Evolutionary conservation across 2,113 vertebrate genomes (phyloP), one percentile per base, ranked within the genome.

Genomic region (Antennarius striatus): DNA sequence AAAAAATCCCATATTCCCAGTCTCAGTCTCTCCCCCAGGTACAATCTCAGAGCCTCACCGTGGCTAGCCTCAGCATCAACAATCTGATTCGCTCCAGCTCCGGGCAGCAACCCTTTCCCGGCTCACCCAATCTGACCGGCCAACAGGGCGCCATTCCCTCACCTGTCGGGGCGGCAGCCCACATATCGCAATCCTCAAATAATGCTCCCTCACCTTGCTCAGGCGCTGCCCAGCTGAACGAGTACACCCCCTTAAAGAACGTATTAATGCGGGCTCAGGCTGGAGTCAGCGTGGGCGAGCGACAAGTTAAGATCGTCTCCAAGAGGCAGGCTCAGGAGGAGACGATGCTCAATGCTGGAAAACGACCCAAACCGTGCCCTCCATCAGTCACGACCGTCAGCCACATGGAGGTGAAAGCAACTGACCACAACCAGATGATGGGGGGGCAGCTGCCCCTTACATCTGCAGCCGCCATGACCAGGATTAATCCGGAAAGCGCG

Each of bases 291-390:
- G 80, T 95, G 0, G 80, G 91, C 60, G 86, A 94, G 45, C 69
- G 93, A 56, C 93, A 92, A 66, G 94, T 92, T 5, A 99, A 99
- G 81, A 95, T 96, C 42, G 91, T 96, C 7, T 87, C 94, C 43
- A 99, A 99, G 75, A 90, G 96, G n/a, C 89, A 93, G 0, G 94
- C 95, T 45, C 96, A 94, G 57, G 97, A 98, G 6, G 96, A 98
- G 45, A 92, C 92, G 4, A 87, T 96, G 76, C 88, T 97, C 16
- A 93, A 95, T 14, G 86, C 93, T 5, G 91, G 94, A 0, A 94
- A 99, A 83, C 93, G 97, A 28, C 94, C 95, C 22, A 99, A 99
- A 75, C 93, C 92, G 10, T 98, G 96, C 72, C 92, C 93, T 79
- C 51, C 81, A 68, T 3, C 85, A 3, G 68, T 39, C 7, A 48